Evolutionary conservation across 1,140 invertebrate genomes (phyloP), one percentile per base, ranked within the genome.

Genomic region (Protaetia brevitarsis): DNA sequence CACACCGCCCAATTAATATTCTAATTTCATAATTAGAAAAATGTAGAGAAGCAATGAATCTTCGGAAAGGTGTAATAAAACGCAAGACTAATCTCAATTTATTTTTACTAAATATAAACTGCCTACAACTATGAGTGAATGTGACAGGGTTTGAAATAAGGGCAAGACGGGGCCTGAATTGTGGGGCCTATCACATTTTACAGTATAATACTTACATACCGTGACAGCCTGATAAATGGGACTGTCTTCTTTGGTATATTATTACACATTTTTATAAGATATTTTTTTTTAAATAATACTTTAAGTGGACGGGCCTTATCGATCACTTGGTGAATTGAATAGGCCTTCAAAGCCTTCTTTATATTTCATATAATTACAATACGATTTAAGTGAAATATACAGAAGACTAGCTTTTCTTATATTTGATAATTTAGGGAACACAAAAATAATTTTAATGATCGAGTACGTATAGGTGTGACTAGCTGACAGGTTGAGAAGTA

Each of bases 141-240:
- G 76, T 77, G 76, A 77, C 76, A 77, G 76, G 76, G 67, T 73
- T 70, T 69, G 71, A 72, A 71, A 69, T 69, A 63, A 70, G 73
- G 74, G 71, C 74, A 76, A 77, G 75, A 76, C 64, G 70, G 73
- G 76, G 74, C 76, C 74, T 72, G 73, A 72, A 75, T 63, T 71
- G 65, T 70, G 71, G 74, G 75, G 76, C 76, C 76, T 77, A 77
- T 77, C 76, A 77, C 77, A 76, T 78, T 77, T 73, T 77, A 75
- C 73, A 78, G 76, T 75, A 78, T 74, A 77, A 76, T 76, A 78
- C 73, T 78, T 78, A 78, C 71, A 78, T 76, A 78, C 76, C 76
- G 67, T 74, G 72, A 77, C 73, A 74, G 70, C 72, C 68, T 74
- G 73, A 78, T 74, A 75, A 76, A 64, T 71, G 64, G 67, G 70